These are phyloP conservation scores for Otus scops DNA, from an alignment of 2,797 vertebrate species.

Conservation along the genomic window DNA sequence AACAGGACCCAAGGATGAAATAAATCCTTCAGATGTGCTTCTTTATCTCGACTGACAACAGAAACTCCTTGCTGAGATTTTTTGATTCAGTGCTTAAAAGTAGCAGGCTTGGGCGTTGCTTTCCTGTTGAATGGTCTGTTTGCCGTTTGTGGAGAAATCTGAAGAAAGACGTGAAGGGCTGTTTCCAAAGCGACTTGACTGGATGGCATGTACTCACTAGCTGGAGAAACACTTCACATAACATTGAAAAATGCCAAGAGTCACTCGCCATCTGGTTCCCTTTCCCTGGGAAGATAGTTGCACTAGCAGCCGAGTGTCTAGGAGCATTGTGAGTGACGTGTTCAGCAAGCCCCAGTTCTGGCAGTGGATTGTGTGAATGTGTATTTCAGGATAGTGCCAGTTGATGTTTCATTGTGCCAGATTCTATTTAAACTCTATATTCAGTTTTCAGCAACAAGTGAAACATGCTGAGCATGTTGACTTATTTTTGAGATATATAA, in stretches of 20 bases:
- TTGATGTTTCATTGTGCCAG: conserved; percentile 17
- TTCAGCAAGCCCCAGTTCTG: conserved; percentile 38
- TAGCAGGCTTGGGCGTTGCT: neutral
- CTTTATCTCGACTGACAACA: neutral
- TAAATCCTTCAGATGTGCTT: neutral
- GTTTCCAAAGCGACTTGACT: neutral
- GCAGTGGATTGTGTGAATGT: conserved; percentile 18
- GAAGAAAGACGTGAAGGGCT: neutral
- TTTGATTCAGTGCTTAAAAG: neutral
- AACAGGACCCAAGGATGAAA: neutral
- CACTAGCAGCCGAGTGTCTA: conserved; percentile 27
- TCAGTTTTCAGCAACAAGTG: conserved; percentile 7
- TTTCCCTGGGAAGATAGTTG: neutral
- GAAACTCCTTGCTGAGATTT: neutral
- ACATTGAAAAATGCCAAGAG: conserved; percentile 39
- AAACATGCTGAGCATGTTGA: neutral
- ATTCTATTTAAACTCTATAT: conserved; percentile 1
- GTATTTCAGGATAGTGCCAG: conserved; percentile 47
- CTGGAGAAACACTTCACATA: conserved; percentile 47
- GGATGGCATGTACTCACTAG: neutral
- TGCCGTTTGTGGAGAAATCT: neutral
- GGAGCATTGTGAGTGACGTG: conserved; percentile 24
- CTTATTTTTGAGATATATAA: neutral
- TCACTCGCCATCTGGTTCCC: conserved; percentile 45
- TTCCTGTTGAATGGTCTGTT: neutral